Percentiles rank a stretch among this genome's conserved stretches.
Conservation (phyloP, 2,888 invertebrate species). For the Cryptus viduatorius region DNA sequence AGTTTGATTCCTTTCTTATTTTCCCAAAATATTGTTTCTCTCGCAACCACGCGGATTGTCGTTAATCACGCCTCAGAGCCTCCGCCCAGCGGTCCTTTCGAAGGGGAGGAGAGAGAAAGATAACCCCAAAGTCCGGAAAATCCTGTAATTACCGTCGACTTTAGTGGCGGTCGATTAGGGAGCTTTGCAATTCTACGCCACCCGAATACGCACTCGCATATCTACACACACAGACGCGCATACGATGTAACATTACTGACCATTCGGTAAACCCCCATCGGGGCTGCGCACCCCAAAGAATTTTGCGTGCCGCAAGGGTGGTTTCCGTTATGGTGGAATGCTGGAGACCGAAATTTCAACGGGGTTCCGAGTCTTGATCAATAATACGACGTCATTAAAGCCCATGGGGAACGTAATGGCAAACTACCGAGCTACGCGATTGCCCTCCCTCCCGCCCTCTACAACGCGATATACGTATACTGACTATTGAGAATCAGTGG, state of each 20-base stretch:
- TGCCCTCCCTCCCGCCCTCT: not conserved
- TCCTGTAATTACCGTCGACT: conserved; percentile 67
- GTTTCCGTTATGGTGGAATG: conserved; percentile 56
- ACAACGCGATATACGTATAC: not conserved
- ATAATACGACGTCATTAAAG: conserved; percentile 79
- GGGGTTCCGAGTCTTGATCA: conserved; percentile 77
- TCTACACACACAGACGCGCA: conserved; percentile 7
- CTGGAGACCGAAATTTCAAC: conserved; percentile 76
- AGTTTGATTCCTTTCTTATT: not conserved
- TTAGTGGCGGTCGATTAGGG: conserved; percentile 68
- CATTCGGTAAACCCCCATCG: conserved; percentile 50
- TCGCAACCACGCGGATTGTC: not conserved
- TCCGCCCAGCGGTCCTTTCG: not conserved
- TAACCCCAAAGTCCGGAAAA: conserved; percentile 55
- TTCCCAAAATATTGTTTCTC: too few relatives aligned
- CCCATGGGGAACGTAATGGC: conserved; percentile 71
- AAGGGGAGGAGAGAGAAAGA: conserved; percentile 1
- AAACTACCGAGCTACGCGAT: conserved; percentile 67
- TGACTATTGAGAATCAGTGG: not conserved
- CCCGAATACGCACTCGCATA: conserved; percentile 9
- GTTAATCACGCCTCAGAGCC: conserved; percentile 43
- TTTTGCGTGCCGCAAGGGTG: conserved; percentile 13
- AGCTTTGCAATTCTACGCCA: conserved; percentile 55
- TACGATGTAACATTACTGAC: conserved; percentile 38
- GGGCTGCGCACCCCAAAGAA: conserved; percentile 19